phyloP scores from a whole-genome alignment of 2,888 invertebrate genomes.

The Ophioninae sp. region DNA sequence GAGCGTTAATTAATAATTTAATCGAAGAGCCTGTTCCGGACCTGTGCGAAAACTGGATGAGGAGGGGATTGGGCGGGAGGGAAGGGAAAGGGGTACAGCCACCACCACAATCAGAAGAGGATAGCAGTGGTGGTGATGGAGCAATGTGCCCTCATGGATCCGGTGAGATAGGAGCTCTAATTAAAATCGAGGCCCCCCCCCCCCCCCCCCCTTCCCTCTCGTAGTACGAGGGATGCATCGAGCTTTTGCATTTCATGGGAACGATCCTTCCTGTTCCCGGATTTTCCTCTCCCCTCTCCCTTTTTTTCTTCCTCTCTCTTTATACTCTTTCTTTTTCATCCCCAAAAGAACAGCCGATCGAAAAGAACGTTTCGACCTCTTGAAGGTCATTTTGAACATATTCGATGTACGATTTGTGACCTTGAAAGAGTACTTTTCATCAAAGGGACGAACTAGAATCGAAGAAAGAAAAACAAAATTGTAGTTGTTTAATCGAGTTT shows the following conservation, averaged over 20 bases:
- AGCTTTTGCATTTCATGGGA: constrained; percentile 55
- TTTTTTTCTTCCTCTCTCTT: background rate
- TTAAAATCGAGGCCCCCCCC: constrained; percentile 70
- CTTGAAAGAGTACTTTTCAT: too few relatives aligned
- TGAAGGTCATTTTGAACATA: too few relatives aligned
- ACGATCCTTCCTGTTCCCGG: constrained; percentile 23
- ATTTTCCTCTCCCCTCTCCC: background rate
- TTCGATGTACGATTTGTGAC: too few relatives aligned
- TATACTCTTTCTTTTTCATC: background rate
- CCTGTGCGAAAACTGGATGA: constrained; percentile 39
- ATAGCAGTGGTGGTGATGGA: constrained; percentile 29
- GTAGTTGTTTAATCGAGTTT: too few relatives aligned
- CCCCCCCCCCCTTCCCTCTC: constrained; percentile 10
- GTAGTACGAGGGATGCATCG: constrained; percentile 41
- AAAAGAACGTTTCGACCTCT: background rate
- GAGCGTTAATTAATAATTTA: constrained; percentile 81
- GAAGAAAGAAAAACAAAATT: too few relatives aligned
- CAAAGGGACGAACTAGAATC: too few relatives aligned
- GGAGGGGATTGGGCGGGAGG: too few relatives aligned
- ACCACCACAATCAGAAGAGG: constrained; percentile 46
- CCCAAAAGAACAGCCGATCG: background rate
- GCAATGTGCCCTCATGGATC: constrained; percentile 66
- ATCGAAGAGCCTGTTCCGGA: constrained; percentile 78
- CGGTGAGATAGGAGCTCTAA: constrained; percentile 69
- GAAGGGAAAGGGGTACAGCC: background rate